phyloP scores from a whole-genome alignment of 1,140 invertebrate species.

The Drosophila nikananu region DNA sequence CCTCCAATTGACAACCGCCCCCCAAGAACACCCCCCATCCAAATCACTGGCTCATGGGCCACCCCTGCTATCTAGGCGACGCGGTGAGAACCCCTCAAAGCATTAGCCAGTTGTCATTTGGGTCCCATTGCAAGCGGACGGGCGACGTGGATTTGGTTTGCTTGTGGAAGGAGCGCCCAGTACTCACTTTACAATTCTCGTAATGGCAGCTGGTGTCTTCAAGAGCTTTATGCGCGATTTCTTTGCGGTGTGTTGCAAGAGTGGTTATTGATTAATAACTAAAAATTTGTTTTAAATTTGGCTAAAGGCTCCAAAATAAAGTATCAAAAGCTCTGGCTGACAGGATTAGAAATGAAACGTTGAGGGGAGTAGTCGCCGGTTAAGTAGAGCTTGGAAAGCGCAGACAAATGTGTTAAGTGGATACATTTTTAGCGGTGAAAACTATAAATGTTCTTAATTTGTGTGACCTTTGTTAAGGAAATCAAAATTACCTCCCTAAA shows the following conservation, averaged over 20 bases:
- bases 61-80: slow-evolving; percentile 29
- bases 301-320: slow-evolving; percentile 22
- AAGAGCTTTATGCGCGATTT: slow-evolving; percentile 79
- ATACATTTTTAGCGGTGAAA: not conserved
- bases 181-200: slow-evolving; percentile 15
- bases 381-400: not conserved
- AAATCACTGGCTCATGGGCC: slow-evolving; percentile 12
- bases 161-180: slow-evolving; percentile 12
- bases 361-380: not conserved
- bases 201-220: slow-evolving; percentile 75
- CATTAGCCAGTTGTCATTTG: slow-evolving; percentile 71
- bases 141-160: slow-evolving; percentile 22
- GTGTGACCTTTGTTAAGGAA: not conserved
- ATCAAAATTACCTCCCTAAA: not conserved
- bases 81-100: slow-evolving; percentile 42
- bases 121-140: slow-evolving; percentile 45
- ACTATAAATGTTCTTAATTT: not conserved
- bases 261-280: slow-evolving; percentile 16
- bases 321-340: slow-evolving; percentile 25
- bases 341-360: slow-evolving; percentile 36
- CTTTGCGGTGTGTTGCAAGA: slow-evolving; percentile 68
- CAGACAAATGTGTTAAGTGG: not conserved
- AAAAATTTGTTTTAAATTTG: slow-evolving; percentile 34
- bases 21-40: slow-evolving; percentile 26
- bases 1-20: slow-evolving; percentile 43